Evolutionary conservation across 2,888 invertebrate genomes (phyloP).

Genomic region (Diaprepes abbreviatus): DNA sequence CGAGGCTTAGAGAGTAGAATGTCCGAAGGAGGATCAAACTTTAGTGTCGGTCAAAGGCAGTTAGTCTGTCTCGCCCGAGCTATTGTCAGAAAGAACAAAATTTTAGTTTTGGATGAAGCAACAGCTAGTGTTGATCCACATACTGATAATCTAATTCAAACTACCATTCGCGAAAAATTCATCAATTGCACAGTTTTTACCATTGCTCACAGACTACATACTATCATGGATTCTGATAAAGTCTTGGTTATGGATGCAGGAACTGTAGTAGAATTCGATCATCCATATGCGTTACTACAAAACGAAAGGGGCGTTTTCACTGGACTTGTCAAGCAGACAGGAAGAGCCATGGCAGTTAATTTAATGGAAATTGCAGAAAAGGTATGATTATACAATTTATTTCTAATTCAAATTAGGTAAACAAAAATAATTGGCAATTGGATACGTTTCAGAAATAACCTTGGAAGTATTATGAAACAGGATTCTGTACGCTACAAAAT

Average conservation of each 20-base stretch:
- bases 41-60: conserved; percentile 73
- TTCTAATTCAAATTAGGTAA: too few species aligned
- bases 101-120: conserved; percentile 74
- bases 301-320: conserved; percentile 53
- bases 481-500: too few species aligned
- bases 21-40: conserved; percentile 75
- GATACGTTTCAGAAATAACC: too few species aligned
- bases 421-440: too few species aligned
- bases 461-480: too few species aligned
- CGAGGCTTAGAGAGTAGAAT: conserved; percentile 77
- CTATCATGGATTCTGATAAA: conserved; percentile 87
- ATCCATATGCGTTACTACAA: conserved; percentile 77
- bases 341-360: conserved; percentile 61
- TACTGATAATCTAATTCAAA: conserved; percentile 82
- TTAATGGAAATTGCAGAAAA: conserved; percentile 48
- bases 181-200: conserved; percentile 83
- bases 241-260: conserved; percentile 87
- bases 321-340: conserved; percentile 77
- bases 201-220: conserved; percentile 86
- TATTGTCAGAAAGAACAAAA: conserved; percentile 55
- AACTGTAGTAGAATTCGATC: conserved; percentile 79
- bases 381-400: neutral
- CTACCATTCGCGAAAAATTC: conserved; percentile 81
- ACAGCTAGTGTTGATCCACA: conserved; percentile 85
- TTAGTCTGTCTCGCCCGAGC: conserved; percentile 78